A percentile compares a stretch with the other conserved stretches of the same genome.
Evolutionary conservation across 2,113 vertebrate species (phyloP).

Genomic region (Agapornis roseicollis): DNA sequence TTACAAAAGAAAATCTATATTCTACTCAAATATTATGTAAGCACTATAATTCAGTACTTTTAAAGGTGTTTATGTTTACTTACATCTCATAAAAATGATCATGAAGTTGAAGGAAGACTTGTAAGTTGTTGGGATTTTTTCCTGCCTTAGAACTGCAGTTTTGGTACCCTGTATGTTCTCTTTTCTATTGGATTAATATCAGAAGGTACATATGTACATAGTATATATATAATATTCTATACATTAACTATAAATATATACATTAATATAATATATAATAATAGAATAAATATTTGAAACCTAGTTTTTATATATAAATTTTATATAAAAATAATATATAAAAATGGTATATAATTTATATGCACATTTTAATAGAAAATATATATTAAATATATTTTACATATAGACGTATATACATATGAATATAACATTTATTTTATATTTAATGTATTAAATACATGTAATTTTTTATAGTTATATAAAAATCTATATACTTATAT

Average conservation of each 20-base stretch:
- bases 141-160: neutral
- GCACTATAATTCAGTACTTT: neutral
- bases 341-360: no score
- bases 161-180: neutral
- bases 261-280: neutral
- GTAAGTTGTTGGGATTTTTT: neutral
- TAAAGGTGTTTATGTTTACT: neutral
- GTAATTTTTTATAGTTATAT: no score
- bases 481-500: no score
- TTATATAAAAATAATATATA: no score
- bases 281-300: no score
- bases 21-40: neutral
- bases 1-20: neutral
- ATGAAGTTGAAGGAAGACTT: neutral
- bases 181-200: neutral
- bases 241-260: neutral
- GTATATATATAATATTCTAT: neutral
- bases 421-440: no score
- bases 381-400: no score
- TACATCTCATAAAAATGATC: neutral
- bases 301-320: no score
- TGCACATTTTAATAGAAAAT: no score
- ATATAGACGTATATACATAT: no score
- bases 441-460: neutral
- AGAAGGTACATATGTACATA: neutral